Conservation (phyloP, 2,113 vertebrate species). For the Cryptomyrus ogoouensis region DNA sequence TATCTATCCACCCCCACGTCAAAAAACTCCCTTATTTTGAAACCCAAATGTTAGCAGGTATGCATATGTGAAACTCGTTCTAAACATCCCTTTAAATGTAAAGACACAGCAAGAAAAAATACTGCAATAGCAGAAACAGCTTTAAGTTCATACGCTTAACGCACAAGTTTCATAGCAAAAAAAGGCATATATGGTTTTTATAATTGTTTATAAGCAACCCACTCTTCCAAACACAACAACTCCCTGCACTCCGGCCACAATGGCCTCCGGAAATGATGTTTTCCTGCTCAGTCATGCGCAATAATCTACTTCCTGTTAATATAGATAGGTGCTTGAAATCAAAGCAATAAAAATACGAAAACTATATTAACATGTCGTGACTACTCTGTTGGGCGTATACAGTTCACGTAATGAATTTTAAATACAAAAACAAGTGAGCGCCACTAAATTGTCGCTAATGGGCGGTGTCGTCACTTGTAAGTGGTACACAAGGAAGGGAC, state of each 20-base stretch:
- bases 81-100: neutral
- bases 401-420: neutral
- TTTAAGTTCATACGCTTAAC: neutral
- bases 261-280: neutral
- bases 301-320: neutral
- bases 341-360: neutral
- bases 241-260: neutral
- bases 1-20: neutral
- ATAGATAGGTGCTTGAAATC: neutral
- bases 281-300: neutral
- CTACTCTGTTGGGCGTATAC: neutral
- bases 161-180: neutral
- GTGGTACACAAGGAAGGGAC: constrained; percentile 8
- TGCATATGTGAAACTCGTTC: neutral
- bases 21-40: neutral
- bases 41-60: no score
- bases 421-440: neutral
- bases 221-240: neutral
- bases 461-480: neutral
- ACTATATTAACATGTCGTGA: neutral
- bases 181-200: neutral
- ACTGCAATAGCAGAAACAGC: neutral
- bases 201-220: neutral
- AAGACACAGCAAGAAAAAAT: neutral
- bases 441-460: neutral